Percentiles rank a stretch among this genome's conserved stretches.
phyloP scores from a whole-genome alignment of 2,797 vertebrate genomes.

The Tadarida brasiliensis region DNA sequence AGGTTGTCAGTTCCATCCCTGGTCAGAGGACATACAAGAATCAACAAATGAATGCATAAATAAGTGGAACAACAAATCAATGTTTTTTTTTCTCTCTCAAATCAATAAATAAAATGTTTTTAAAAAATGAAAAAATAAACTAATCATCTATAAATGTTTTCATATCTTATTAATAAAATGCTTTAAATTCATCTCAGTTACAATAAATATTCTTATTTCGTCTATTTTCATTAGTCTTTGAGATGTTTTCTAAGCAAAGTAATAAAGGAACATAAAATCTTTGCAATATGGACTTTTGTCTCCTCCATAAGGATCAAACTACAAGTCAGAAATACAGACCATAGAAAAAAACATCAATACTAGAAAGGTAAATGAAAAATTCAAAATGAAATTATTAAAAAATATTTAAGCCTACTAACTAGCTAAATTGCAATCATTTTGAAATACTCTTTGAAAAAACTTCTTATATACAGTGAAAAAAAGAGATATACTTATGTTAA shows the following conservation, averaged over 20 bases:
- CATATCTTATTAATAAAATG: background rate
- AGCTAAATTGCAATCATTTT: conserved; percentile 25
- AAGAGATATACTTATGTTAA: conserved; percentile 31
- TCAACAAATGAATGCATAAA: background rate
- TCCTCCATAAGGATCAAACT: conserved; percentile 37
- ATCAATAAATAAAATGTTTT: background rate
- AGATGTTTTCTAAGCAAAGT: conserved; percentile 53
- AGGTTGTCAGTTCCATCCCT: background rate
- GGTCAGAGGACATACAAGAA: background rate
- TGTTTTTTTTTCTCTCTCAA: background rate
- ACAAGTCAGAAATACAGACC: conserved; percentile 35
- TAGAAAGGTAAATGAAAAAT: conserved; percentile 32
- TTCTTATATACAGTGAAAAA: conserved; percentile 26
- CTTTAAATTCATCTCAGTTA: conserved; percentile 40
- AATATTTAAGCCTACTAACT: background rate
- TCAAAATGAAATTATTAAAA: conserved; percentile 51
- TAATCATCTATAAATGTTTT: conserved; percentile 27
- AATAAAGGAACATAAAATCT: conserved; percentile 55
- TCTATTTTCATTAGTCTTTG: conserved; percentile 50
- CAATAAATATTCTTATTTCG: conserved; percentile 26
- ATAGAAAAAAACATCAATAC: conserved; percentile 35
- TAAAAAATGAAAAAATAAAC: background rate
- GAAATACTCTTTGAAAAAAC: background rate
- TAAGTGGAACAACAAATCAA: background rate
- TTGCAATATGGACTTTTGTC: background rate